Conservation (phyloP, 2,113 vertebrate species). For the Sapajus apella region DNA sequence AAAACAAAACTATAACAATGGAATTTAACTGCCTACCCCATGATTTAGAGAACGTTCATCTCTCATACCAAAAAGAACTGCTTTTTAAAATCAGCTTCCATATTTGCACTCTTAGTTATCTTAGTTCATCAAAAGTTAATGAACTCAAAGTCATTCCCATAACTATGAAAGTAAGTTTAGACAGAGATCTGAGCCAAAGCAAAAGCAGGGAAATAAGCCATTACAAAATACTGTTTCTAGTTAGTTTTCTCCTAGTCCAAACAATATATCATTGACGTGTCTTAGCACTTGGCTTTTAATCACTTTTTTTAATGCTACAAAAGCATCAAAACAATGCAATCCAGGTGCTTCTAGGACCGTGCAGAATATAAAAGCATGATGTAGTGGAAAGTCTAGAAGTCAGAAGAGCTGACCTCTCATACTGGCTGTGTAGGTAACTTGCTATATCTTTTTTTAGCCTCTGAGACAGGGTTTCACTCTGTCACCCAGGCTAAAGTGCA, state of each 20-base stretch:
- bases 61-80: neutral
- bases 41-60: conserved; percentile 43
- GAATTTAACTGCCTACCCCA: neutral
- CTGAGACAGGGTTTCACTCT: too few relatives aligned
- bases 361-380: accelerated
- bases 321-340: neutral
- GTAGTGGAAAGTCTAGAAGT: neutral
- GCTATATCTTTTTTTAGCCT: too few relatives aligned
- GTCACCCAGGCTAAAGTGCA: too few relatives aligned
- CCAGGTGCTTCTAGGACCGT: neutral
- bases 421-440: neutral
- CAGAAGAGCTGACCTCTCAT: neutral
- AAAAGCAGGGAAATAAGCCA: neutral
- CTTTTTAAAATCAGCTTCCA: conserved; percentile 36
- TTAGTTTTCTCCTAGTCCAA: neutral
- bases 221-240: conserved; percentile 7
- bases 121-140: conserved; percentile 32
- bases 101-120: conserved; percentile 39
- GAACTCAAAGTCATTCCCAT: conserved; percentile 40
- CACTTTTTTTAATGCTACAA: neutral
- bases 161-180: conserved; percentile 4
- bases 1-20: conserved; percentile 33
- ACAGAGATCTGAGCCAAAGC: neutral
- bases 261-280: neutral
- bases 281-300: neutral